These are phyloP conservation scores for Phengaris arion DNA, from an alignment of 2,888 invertebrate genomes.

Conservation along the genomic window DNA sequence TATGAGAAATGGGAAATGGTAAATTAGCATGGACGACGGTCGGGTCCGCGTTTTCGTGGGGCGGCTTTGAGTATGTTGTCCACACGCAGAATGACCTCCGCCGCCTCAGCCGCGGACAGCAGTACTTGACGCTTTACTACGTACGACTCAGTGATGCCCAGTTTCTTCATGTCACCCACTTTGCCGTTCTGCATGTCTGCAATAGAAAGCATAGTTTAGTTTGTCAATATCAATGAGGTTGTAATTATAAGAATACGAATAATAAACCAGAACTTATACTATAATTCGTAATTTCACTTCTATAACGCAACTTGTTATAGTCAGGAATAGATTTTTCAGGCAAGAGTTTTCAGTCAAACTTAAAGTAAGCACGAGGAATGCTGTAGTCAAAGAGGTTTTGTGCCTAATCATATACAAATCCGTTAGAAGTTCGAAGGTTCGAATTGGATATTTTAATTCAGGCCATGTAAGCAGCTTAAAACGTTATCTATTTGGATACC, in stretches of 20 bases:
- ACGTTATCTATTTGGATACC: too few relatives aligned
- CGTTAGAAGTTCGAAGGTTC: too few relatives aligned
- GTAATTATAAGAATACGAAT: not conserved
- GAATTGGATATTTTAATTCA: too few relatives aligned
- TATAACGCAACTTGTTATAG: too few relatives aligned
- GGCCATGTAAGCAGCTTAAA: too few relatives aligned
- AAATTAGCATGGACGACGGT: conserved; percentile 88
- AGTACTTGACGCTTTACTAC: conserved; percentile 98
- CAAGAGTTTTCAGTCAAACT: too few relatives aligned
- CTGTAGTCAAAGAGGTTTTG: too few relatives aligned
- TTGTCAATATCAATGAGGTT: too few relatives aligned
- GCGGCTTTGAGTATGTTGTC: conserved; percentile 97
- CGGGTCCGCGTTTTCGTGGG: conserved; percentile 91
- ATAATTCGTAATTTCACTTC: too few relatives aligned
- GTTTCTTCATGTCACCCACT: conserved; percentile 92
- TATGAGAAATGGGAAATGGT: not conserved
- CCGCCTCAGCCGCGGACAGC: conserved; percentile 96
- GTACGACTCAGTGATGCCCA: conserved; percentile 98
- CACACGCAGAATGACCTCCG: conserved; percentile 99
- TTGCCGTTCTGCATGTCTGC: conserved; percentile 93
- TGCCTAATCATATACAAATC: too few relatives aligned
- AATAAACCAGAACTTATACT: not conserved
- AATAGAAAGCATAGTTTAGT: not conserved
- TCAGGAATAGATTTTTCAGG: too few relatives aligned
- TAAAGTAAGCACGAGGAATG: too few relatives aligned